These are phyloP conservation scores for Lepidocyrtoides sp. DNA, from an alignment of 2,888 invertebrate genomes.

Conservation along the genomic window DNA sequence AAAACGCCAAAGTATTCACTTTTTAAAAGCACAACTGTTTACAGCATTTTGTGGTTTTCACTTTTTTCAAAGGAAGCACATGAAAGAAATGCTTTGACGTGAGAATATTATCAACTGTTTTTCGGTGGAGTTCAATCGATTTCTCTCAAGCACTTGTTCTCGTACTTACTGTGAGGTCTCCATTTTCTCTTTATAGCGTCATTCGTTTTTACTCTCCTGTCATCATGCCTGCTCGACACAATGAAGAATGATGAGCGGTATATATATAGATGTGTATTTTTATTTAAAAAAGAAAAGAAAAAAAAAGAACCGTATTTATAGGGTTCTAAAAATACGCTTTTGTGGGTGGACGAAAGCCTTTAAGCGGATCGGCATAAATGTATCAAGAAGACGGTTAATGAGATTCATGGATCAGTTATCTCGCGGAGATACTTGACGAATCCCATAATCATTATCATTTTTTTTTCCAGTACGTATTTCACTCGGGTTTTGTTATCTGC, in stretches of 20 bases:
- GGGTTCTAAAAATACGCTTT: conserved; percentile 18
- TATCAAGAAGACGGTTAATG: conserved; percentile 22
- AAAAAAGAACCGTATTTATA: too few relatives aligned
- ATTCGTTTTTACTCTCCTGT: neutral
- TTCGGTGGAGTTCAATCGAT: conserved; percentile 43
- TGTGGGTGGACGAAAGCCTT: neutral
- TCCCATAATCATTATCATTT: conserved; percentile 28
- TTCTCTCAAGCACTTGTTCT: conserved; percentile 40
- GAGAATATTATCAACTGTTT: conserved; percentile 77
- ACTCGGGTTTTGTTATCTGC: conserved; percentile 4
- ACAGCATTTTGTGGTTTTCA: conserved; percentile 78
- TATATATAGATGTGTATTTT: neutral
- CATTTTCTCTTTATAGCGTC: conserved; percentile 22
- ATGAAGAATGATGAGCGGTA: conserved; percentile 15
- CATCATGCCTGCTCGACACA: conserved; percentile 2
- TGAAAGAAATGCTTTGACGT: conserved; percentile 31
- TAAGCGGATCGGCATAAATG: conserved; percentile 3
- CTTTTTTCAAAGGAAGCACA: conserved; percentile 49
- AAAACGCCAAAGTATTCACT: neutral
- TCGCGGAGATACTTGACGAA: conserved; percentile 39
- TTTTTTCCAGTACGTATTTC: conserved; percentile 6
- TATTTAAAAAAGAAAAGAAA: too few relatives aligned
- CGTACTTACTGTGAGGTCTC: conserved; percentile 65
- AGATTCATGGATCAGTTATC: conserved; percentile 74
- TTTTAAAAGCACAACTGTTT: conserved; percentile 63